Conservation (phyloP, 2,888 invertebrate species). For the Eupithecia dodoneata region DNA sequence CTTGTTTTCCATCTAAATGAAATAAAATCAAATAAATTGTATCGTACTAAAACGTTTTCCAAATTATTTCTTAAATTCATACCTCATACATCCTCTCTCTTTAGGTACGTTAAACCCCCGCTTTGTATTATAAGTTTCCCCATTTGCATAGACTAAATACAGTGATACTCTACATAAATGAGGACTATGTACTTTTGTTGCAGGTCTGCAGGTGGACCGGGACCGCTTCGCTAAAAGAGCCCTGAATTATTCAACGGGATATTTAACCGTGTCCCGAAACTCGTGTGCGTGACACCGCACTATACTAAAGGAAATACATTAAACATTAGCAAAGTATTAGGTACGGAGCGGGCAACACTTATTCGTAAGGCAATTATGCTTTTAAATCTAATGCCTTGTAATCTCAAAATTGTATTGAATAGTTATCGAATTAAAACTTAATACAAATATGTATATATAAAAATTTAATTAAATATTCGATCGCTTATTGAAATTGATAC, state of each 20-base stretch:
- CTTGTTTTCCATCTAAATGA: no score
- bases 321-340: slow-evolving; percentile 27
- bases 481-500: slow-evolving; percentile 3
- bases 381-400: slow-evolving; percentile 1
- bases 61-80: slow-evolving; percentile 14
- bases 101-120: background rate
- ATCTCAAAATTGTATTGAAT: background rate
- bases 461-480: background rate
- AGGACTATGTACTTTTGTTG: slow-evolving; percentile 76
- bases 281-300: slow-evolving; percentile 56
- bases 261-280: slow-evolving; percentile 70
- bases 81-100: slow-evolving; percentile 15
- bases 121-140: slow-evolving; percentile 55
- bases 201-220: slow-evolving; percentile 80
- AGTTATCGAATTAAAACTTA: background rate
- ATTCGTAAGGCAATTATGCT: slow-evolving; percentile 8
- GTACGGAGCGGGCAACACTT: slow-evolving; percentile 14
- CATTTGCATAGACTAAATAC: slow-evolving; percentile 62
- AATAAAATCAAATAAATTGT: background rate
- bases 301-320: slow-evolving; percentile 46
- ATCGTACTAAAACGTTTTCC: background rate
- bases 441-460: background rate
- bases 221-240: slow-evolving; percentile 71
- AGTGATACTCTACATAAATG: slow-evolving; percentile 63
- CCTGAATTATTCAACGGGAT: slow-evolving; percentile 80